Evolutionary conservation across 2,113 vertebrate species (phyloP).

Genomic region (Pseudonaja textilis): DNA sequence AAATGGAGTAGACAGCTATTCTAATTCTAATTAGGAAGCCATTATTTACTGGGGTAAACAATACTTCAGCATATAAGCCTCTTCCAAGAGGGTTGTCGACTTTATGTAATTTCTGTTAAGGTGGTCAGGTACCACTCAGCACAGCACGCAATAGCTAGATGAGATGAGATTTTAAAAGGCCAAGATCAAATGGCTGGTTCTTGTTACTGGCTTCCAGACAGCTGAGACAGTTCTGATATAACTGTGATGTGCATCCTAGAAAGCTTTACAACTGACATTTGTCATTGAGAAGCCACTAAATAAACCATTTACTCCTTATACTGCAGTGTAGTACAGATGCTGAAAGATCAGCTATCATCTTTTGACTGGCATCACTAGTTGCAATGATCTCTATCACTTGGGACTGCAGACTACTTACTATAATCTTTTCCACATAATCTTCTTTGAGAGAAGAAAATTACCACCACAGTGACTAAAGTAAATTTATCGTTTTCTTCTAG

Average conservation of each 20-base stretch:
- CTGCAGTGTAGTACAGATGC: slow-evolving; percentile 17
- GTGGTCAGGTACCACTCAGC: slow-evolving; percentile 37
- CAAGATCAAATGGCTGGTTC: slow-evolving; percentile 66
- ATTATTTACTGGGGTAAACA: slow-evolving; percentile 35
- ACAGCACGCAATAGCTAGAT: slow-evolving; percentile 51
- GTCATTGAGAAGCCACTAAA: slow-evolving; percentile 58
- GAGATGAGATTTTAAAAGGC: slow-evolving; percentile 62
- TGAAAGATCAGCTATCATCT: slow-evolving; percentile 17
- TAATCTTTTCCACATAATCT: neutral
- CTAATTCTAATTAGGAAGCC: slow-evolving; percentile 27
- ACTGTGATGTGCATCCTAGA: slow-evolving; percentile 51
- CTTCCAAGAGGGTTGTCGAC: slow-evolving; percentile 52
- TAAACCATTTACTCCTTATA: slow-evolving; percentile 51
- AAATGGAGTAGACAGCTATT: slow-evolving; percentile 28
- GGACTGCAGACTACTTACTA: neutral
- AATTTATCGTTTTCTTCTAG: neutral
- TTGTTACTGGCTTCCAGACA: slow-evolving; percentile 64
- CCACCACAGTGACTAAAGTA: neutral
- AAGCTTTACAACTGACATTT: slow-evolving; percentile 54
- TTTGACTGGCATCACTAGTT: slow-evolving; percentile 6
- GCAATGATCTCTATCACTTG: slow-evolving; percentile 14
- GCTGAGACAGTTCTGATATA: slow-evolving; percentile 56
- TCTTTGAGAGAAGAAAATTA: neutral
- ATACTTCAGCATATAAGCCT: slow-evolving; percentile 46
- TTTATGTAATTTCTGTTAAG: slow-evolving; percentile 59